Evolutionary conservation across 1,140 invertebrate genomes (phyloP), one percentile per base, ranked within the genome.

Genomic region (Anthonomus grandis): DNA sequence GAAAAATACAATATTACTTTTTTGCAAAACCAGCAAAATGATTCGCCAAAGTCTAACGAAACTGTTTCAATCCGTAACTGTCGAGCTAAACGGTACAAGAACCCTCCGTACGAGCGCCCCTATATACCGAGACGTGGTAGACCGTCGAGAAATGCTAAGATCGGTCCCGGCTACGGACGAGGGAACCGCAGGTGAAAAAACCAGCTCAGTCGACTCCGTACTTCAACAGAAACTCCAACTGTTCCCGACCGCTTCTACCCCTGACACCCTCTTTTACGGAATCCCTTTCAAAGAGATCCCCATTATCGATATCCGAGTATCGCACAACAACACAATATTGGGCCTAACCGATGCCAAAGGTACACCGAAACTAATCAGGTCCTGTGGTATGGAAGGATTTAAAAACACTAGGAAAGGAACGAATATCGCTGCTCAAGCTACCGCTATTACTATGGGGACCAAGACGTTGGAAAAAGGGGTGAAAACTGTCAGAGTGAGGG

Each of bases 391-490:
- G 56, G 94, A 97, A 75, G 95, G 95, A 19, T 98, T 94, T 69
- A 96, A 95, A 74, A 92, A 96, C 76, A 86, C 92, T 3, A 86
- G 86, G 62, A 97, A 97, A 77, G 94, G 93, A 56, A 97, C 95
- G 6, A 97, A 95, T 73, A 86, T 97, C 66, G 95, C 95, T 38
- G 95, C 93, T 12, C 95, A 98, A 76, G 89, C 93, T 25, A 91
- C 93, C 46, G 94, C 89, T 15, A 82, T 94, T 25, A 84, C 79
- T 57, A 75, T 93, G 66, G 86, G 84, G 46, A 76, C 69, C 36
- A 85, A 81, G 81, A 81, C 83, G 3, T 66, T 90, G 49, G 82
- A 86, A 52, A 76, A 78, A 70, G 90, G 91, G 8, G 76, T 86
- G 56, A 86, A 83, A 72, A 85, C 81, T 38, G 78, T 93, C 1